These are phyloP conservation scores for Caprella mutica DNA, from an alignment of 2,888 invertebrate genomes.

Conservation along the genomic window DNA sequence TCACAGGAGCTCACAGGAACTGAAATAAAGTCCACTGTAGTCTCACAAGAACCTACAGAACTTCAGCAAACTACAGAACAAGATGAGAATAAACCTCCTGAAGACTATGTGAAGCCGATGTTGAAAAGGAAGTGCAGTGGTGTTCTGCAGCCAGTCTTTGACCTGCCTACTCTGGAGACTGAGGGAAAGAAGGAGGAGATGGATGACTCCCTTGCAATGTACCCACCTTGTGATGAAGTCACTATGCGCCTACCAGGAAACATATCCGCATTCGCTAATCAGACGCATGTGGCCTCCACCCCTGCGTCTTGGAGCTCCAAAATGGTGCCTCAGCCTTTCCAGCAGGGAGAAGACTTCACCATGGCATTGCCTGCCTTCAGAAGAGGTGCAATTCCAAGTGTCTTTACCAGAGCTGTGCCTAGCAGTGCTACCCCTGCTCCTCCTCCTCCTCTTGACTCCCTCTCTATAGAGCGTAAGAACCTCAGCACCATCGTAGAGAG, in stretches of 20 bases:
- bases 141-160: not conserved
- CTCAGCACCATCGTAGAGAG: too few relatives aligned
- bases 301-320: slow-evolving; percentile 3
- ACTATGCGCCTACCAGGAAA: slow-evolving; percentile 1
- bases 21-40: too few relatives aligned
- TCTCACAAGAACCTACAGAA: too few relatives aligned
- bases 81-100: slow-evolving; percentile 14
- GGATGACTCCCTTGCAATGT: not conserved
- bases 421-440: not conserved
- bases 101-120: not conserved
- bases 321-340: slow-evolving; percentile 1
- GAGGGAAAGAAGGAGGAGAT: not conserved
- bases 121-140: not conserved
- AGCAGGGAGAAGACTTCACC: slow-evolving; percentile 13
- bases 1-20: too few relatives aligned
- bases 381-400: not conserved
- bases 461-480: too few relatives aligned
- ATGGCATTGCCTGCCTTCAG: slow-evolving; percentile 11
- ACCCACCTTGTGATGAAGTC: not conserved
- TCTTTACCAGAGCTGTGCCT: too few relatives aligned
- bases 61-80: not conserved
- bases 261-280: not conserved
- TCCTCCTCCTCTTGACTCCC: not conserved
- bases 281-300: slow-evolving; percentile 6
- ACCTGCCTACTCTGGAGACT: not conserved